Conservation (phyloP, 1,140 invertebrate species). For the Aradophagus sp. region DNA sequence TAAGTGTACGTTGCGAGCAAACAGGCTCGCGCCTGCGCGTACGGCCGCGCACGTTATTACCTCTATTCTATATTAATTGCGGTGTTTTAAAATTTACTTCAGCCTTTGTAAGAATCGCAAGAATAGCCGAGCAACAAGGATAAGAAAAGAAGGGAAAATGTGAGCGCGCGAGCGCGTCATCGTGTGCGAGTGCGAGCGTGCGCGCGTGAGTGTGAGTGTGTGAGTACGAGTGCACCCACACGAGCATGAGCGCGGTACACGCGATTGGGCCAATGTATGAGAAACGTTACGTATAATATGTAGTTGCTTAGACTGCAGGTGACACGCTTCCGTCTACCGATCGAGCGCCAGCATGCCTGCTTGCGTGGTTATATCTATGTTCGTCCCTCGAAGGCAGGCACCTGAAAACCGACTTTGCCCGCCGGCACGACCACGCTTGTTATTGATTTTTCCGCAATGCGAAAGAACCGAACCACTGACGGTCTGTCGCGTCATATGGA, state of each 20-base stretch:
- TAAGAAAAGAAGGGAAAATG: slow-evolving; percentile 13
- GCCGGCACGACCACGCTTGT: slow-evolving; percentile 69
- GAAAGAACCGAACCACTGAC: slow-evolving; percentile 59
- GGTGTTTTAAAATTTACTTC: slow-evolving; percentile 51
- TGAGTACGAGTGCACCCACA: slow-evolving; percentile 10
- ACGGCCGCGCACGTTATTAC: slow-evolving; percentile 14
- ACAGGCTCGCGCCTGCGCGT: slow-evolving; percentile 34
- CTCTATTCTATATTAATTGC: slow-evolving; percentile 50
- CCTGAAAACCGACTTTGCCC: slow-evolving; percentile 68
- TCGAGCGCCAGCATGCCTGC: slow-evolving; percentile 57
- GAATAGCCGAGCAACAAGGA: slow-evolving; percentile 18
- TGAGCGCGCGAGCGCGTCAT: slow-evolving; percentile 2
- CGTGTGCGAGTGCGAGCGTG: no score
- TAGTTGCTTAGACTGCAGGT: slow-evolving; percentile 57
- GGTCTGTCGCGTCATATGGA: slow-evolving; percentile 68
- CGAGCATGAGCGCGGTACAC: slow-evolving; percentile 20
- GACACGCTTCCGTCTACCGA: slow-evolving; percentile 58
- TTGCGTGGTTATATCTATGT: slow-evolving; percentile 56
- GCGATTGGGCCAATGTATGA: slow-evolving; percentile 36
- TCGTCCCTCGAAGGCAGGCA: slow-evolving; percentile 60
- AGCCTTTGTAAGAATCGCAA: slow-evolving; percentile 34
- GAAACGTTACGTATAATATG: slow-evolving; percentile 56
- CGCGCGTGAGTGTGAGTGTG: slow-evolving; percentile 1
- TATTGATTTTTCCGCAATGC: slow-evolving; percentile 74
- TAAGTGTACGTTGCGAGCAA: slow-evolving; percentile 12